phyloP scores from a whole-genome alignment of 2,113 vertebrate genomes.

The Nerophis ophidion region DNA sequence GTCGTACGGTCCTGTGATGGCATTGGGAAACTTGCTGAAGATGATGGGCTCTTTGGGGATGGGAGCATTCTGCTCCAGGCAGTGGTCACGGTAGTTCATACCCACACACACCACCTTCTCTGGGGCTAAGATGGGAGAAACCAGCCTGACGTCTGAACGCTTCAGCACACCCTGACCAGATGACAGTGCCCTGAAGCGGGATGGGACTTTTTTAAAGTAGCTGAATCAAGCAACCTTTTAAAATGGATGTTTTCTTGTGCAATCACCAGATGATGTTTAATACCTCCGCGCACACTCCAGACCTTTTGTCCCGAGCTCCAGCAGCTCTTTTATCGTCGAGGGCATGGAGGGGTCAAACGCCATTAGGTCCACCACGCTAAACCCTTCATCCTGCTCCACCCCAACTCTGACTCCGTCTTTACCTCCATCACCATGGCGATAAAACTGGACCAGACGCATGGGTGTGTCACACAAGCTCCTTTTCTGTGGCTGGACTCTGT shows the following conservation, averaged over 20 bases:
- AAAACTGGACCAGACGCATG: conserved; percentile 87
- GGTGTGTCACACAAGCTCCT: conserved; percentile 41
- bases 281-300: conserved; percentile 75
- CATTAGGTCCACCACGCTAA: conserved; percentile 78
- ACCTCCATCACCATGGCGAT: conserved; percentile 39
- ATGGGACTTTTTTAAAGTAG: background rate
- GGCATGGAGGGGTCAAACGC: conserved; percentile 80
- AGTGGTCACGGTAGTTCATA: conserved; percentile 92
- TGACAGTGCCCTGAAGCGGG: conserved; percentile 69
- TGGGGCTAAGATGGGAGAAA: conserved; percentile 79
- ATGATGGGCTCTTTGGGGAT: conserved; percentile 86
- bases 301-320: conserved; percentile 74
- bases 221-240: background rate
- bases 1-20: conserved; percentile 83
- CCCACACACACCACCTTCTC: conserved; percentile 92
- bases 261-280: background rate
- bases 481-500: conserved; percentile 5
- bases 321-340: conserved; percentile 75
- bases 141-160: conserved; percentile 58
- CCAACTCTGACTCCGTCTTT: conserved; percentile 66
- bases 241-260: too few species aligned
- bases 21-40: conserved; percentile 92
- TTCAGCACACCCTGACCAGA: conserved; percentile 65
- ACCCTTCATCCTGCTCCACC: conserved; percentile 72
- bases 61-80: conserved; percentile 79